Conservation (phyloP, 2,888 invertebrate genomes). For the Petrophora chlorosata region DNA sequence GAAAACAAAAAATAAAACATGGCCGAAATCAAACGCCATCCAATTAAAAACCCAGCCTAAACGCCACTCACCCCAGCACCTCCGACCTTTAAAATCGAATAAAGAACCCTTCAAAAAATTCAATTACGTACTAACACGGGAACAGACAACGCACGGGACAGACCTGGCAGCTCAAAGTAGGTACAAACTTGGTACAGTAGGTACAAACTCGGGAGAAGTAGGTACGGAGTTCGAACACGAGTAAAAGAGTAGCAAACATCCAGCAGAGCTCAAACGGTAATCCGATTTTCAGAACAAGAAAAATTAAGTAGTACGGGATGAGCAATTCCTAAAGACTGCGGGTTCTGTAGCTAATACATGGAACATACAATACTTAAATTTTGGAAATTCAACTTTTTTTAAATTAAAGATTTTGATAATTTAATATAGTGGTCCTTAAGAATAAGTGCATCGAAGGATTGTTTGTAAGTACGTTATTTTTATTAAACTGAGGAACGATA, state of each 20-base stretch:
- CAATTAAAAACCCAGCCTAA: slow-evolving; percentile 37
- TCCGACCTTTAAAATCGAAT: slow-evolving; percentile 45
- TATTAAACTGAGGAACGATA: background rate
- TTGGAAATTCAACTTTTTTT: no score
- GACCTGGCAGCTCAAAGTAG: slow-evolving; percentile 1
- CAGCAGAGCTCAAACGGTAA: slow-evolving; percentile 52
- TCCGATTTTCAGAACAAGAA: slow-evolving; percentile 46
- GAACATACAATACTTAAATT: background rate
- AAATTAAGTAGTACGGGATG: slow-evolving; percentile 8
- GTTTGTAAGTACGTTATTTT: background rate
- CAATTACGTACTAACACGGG: slow-evolving; percentile 49
- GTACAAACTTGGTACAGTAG: background rate
- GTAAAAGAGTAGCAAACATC: slow-evolving; percentile 61
- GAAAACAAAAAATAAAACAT: slow-evolving; percentile 18
- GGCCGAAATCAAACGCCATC: slow-evolving; percentile 28
- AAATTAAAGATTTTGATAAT: no score
- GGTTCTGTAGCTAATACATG: slow-evolving; percentile 25
- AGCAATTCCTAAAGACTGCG: background rate
- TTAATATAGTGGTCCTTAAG: background rate
- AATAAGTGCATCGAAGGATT: background rate
- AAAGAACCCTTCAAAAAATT: slow-evolving; percentile 55
- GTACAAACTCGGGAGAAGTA: slow-evolving; percentile 16
- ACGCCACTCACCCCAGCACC: slow-evolving; percentile 30
- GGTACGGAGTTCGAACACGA: slow-evolving; percentile 32
- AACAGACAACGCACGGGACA: slow-evolving; percentile 17